Conservation (phyloP, 2,888 invertebrate species). For the Spisula subtruncata region DNA sequence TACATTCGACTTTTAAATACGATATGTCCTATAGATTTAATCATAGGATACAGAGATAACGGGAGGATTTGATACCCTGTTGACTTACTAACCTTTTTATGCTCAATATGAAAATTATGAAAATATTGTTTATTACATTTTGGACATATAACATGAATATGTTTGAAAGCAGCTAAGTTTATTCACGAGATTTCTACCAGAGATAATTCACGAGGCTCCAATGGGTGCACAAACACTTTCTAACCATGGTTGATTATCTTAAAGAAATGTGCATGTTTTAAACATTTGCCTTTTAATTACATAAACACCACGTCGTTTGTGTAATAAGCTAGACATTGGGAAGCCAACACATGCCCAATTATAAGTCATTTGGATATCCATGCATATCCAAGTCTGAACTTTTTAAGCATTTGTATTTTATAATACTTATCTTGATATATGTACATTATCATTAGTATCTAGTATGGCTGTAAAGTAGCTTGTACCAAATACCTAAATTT, state of each 20-base stretch:
- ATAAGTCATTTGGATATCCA: no score
- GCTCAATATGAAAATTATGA: not conserved
- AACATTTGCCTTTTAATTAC: not conserved
- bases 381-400: no score
- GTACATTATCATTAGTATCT: no score
- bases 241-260: not conserved
- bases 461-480: no score
- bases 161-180: not conserved
- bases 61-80: not conserved
- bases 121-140: slow-evolving; percentile 3
- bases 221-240: not conserved
- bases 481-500: no score
- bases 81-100: slow-evolving; percentile 15
- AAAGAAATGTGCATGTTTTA: not conserved
- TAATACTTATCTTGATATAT: no score
- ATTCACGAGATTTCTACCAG: not conserved
- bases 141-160: not conserved
- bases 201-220: not conserved
- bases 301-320: not conserved
- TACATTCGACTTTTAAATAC: not conserved
- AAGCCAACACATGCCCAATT: no score
- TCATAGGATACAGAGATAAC: not conserved
- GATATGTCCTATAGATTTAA: not conserved
- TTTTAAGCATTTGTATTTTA: no score
- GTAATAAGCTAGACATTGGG: no score